Evolutionary conservation across 2,797 vertebrate genomes (phyloP).

Genomic region (Phyllotis vaccarum): DNA sequence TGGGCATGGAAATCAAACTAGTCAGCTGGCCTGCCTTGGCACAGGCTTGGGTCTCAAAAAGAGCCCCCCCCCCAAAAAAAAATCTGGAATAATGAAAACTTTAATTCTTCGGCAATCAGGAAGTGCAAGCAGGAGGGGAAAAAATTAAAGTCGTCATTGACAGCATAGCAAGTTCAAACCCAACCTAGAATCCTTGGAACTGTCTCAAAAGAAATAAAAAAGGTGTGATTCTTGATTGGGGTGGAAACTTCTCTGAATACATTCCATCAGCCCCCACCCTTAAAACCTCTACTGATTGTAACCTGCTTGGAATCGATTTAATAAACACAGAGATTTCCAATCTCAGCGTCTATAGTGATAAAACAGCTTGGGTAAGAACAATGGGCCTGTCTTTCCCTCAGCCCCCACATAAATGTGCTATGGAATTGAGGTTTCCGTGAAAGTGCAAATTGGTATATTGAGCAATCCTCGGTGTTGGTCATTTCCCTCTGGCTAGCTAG

Average conservation of each 20-base stretch:
- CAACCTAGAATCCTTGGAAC: not conserved
- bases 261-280: not conserved
- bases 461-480: not conserved
- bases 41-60: not conserved
- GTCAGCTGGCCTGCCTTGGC: not conserved
- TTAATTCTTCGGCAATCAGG: not conserved
- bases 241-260: not conserved
- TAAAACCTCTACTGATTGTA: not conserved
- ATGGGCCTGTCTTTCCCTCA: not conserved
- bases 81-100: not conserved
- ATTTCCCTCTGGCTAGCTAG: not conserved
- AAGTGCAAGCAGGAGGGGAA: not conserved
- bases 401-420: not conserved
- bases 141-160: not conserved
- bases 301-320: not conserved
- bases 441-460: not conserved
- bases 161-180: not conserved
- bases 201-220: not conserved
- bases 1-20: not conserved
- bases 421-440: not conserved
- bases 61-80: not conserved
- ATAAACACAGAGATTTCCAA: not conserved
- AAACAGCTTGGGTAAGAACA: not conserved
- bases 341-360: not conserved
- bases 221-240: not conserved